A percentile compares a stretch with the other conserved stretches of the same genome.
Evolutionary conservation across 30 jellyfish, hydroid and myxozoan genomes (phyloP).

Genomic region (Nemopilema nomurai): DNA sequence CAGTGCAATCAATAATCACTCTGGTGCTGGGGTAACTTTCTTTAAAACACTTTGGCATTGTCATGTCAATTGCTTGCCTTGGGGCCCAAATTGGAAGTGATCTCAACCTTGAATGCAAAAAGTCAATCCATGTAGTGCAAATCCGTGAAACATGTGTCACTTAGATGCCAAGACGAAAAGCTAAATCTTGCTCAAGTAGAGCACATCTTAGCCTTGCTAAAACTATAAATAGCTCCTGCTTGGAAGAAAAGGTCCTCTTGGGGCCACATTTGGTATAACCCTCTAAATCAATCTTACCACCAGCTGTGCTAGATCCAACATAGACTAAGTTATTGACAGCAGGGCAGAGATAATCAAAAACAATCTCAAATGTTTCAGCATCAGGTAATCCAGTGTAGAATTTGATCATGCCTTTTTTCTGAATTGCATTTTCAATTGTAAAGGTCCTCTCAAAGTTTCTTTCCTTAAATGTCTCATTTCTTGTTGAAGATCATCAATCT

Average conservation of each 20-base stretch:
- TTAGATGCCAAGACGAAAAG: slow-evolving; percentile 36
- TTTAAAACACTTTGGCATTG: slow-evolving; percentile 68
- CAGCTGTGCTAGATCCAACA: slow-evolving; percentile 12
- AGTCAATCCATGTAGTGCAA: slow-evolving; percentile 50
- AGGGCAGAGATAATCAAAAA: slow-evolving; percentile 18
- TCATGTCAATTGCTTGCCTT: slow-evolving; percentile 10
- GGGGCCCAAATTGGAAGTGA: slow-evolving; percentile 53
- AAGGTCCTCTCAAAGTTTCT: neutral
- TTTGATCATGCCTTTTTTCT: neutral
- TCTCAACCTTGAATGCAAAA: slow-evolving; percentile 33
- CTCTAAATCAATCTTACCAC: neutral
- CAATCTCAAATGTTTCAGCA: slow-evolving; percentile 26
- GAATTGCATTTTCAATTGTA: neutral
- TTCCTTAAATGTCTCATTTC: neutral
- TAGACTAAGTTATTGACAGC: neutral
- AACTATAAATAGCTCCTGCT: slow-evolving; percentile 50
- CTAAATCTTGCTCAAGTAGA: slow-evolving; percentile 52
- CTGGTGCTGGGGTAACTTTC: slow-evolving; percentile 54
- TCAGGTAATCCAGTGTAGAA: slow-evolving; percentile 48
- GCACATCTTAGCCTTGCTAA: slow-evolving; percentile 41
- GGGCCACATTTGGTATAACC: slow-evolving; percentile 24
- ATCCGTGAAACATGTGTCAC: slow-evolving; percentile 20
- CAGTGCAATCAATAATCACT: slow-evolving; percentile 24
- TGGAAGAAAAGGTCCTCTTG: slow-evolving; percentile 44
- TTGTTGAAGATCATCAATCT: too few relatives aligned